Conservation (phyloP, 2,888 invertebrate genomes). For the Xestia xanthographa region DNA sequence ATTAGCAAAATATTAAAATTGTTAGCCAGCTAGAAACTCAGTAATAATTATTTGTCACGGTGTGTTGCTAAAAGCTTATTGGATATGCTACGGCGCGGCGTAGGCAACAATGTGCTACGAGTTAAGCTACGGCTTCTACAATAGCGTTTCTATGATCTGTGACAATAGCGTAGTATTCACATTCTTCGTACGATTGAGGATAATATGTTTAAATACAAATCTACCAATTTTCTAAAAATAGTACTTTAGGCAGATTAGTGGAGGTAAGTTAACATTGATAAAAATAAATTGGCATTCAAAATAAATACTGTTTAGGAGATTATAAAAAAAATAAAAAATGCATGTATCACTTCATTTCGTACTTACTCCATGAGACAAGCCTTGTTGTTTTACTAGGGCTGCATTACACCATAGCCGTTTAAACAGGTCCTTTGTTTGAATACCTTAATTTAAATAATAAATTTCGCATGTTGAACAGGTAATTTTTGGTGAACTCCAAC, state of each 20-base stretch:
- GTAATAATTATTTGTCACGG: not conserved
- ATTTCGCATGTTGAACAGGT: conserved; percentile 60
- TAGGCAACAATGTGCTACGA: not conserved
- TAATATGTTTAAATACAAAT: not conserved
- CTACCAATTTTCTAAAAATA: too few relatives aligned
- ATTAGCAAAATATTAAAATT: not conserved
- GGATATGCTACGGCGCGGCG: too few relatives aligned
- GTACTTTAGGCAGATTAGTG: too few relatives aligned
- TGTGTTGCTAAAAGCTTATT: too few relatives aligned
- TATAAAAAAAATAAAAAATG: not conserved
- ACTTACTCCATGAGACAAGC: conserved; percentile 6
- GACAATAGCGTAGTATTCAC: not conserved
- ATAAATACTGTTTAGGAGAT: not conserved
- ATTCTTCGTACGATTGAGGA: not conserved
- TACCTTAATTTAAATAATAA: conserved; percentile 72
- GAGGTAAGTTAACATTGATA: not conserved
- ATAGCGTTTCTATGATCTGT: too few relatives aligned
- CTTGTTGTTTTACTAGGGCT: conserved; percentile 63
- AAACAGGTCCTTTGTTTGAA: conserved; percentile 68
- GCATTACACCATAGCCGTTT: conserved; percentile 62
- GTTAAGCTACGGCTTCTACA: not conserved
- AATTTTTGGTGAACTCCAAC: conserved; percentile 49
- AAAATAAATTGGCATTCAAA: not conserved
- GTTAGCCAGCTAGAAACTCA: not conserved
- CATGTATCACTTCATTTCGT: conserved; percentile 21